Conservation (phyloP, 2,113 vertebrate genomes). For the Tachuris rubrigastra region DNA sequence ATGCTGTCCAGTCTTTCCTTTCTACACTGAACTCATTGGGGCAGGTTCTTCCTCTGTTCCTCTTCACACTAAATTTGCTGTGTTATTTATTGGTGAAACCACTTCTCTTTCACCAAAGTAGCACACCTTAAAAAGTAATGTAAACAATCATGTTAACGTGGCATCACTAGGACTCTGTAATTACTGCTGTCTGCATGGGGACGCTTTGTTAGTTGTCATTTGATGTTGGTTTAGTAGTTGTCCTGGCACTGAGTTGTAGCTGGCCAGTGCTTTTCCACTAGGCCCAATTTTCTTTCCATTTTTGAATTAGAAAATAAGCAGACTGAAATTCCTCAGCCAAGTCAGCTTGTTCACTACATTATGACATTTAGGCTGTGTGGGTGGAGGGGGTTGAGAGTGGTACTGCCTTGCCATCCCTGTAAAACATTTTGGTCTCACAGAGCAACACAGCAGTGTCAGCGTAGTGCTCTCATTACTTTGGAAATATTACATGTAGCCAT, state of each 20-base stretch:
- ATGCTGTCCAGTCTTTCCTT: neutral
- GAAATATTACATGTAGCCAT: neutral
- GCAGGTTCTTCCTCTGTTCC: neutral
- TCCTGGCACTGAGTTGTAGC: neutral
- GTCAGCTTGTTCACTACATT: neutral
- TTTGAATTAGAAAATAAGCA: slow-evolving; percentile 20
- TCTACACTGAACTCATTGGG: neutral
- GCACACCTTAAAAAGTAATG: neutral
- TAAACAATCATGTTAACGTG: neutral
- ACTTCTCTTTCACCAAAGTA: neutral
- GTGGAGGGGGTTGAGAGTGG: neutral
- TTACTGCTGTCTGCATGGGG: neutral
- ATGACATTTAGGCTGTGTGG: slow-evolving; percentile 31
- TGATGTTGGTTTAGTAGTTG: neutral
- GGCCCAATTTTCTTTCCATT: slow-evolving; percentile 22
- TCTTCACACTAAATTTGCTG: neutral
- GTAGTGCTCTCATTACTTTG: slow-evolving; percentile 1
- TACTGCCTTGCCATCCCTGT: neutral
- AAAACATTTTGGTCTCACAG: slow-evolving; percentile 23
- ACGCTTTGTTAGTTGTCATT: neutral
- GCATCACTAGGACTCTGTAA: neutral
- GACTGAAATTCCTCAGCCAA: slow-evolving; percentile 36
- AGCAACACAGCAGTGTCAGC: slow-evolving; percentile 20
- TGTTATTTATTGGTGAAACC: neutral
- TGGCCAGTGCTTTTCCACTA: neutral